Evolutionary conservation across 2,797 vertebrate species (phyloP).

Genomic region (Sebastes hopkinsi): DNA sequence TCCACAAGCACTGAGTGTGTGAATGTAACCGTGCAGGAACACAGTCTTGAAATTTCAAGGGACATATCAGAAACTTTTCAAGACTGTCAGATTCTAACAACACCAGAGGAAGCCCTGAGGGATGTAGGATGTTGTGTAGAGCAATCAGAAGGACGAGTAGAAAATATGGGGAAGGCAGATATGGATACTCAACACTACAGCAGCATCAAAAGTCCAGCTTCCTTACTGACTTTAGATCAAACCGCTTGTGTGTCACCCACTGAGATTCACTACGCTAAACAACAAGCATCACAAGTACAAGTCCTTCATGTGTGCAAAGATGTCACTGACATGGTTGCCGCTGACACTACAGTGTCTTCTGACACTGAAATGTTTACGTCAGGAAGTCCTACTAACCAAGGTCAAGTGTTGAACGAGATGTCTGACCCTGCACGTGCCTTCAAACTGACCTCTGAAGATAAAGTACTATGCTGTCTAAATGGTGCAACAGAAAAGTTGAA

Average conservation of each 20-base stretch:
- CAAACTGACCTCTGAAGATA: slow-evolving; percentile 6
- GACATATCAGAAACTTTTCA: slow-evolving; percentile 9
- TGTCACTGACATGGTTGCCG: neutral
- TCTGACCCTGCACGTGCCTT: slow-evolving; percentile 17
- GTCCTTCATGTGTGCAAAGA: slow-evolving; percentile 8
- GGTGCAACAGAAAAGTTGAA: slow-evolving; percentile 2
- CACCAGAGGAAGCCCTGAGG: neutral
- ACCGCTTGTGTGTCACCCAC: neutral
- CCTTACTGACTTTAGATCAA: neutral
- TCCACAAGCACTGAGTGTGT: slow-evolving; percentile 51
- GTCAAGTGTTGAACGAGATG: neutral
- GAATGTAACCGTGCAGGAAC: slow-evolving; percentile 49
- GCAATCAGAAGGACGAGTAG: neutral
- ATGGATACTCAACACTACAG: neutral
- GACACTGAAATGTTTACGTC: slow-evolving; percentile 16
- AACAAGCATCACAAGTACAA: slow-evolving; percentile 32
- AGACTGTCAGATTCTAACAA: neutral
- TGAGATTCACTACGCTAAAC: slow-evolving; percentile 5
- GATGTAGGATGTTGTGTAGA: neutral
- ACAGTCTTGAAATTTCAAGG: slow-evolving; percentile 22
- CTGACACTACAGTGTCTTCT: slow-evolving; percentile 7
- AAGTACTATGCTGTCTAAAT: slow-evolving; percentile 1
- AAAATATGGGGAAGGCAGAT: neutral
- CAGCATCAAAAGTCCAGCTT: neutral
- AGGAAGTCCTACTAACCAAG: neutral